Evolutionary conservation across 30 jellyfish, hydroid and myxozoan genomes (phyloP), one percentile per base, ranked within the genome.

Genomic region (Aurelia aurita complex sp. Pacific): DNA sequence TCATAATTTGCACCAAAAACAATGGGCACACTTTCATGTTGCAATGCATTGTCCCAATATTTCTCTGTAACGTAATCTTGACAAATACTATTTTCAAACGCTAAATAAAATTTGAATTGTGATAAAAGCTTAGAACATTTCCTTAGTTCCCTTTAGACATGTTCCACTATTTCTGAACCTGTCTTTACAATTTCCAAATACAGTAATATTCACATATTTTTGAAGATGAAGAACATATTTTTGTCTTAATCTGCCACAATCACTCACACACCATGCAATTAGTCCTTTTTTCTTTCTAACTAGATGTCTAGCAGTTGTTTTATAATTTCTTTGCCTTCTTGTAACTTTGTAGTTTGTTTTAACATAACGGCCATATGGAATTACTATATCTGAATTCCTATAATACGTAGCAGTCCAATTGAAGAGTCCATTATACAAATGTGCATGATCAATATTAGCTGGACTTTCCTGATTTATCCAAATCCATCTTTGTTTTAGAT

Each of bases 401-500:
- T 81, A 82, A 67, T 90, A 94, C 13, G 96, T 89, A 87, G 94
- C 94, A 23, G 99, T 94, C 99, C 99, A 94, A 59, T 94, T 94
- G 77, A 94, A 94, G 11, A 89, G 43, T 32, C 94, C 91, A 77
- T 88, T 80, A 53, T 87, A 94, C 53, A 66, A 52, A 13, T 66
- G 76, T 16, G 71, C 35, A 34, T 52, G 80, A 33, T 85, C 60
- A 33, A 89, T 52, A 74, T 83, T 90, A 23, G 61, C 60, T 57
- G 99, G 99, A 52, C 96, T 84, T 54, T 94, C 97, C 61, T 94
- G 99, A 76, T 83, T 94, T 38, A 96, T 91, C 91, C 91, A 94
- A 2, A 94, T 36, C 99, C 99, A 94, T 9, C 91, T 57, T 62
- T 94, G 99, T 63, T 89, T 46, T 17, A 72, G 51, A 32, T 80